Conservation (phyloP, 2,113 vertebrate species). For the Rynchops niger region DNA sequence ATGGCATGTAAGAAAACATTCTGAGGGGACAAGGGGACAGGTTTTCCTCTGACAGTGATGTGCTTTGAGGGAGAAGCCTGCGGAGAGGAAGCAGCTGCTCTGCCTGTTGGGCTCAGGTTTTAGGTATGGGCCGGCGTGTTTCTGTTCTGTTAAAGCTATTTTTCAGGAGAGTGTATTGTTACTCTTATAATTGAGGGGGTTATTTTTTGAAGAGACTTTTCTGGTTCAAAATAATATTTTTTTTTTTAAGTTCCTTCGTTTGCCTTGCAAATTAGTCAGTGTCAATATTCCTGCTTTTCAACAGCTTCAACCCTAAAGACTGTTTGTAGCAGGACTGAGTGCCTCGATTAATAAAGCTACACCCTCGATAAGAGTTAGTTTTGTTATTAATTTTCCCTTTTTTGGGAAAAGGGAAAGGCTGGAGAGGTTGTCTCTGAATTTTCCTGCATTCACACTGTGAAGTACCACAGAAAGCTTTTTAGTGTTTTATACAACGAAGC, state of each 20-base stretch:
- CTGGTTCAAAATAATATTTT: background rate
- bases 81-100: background rate
- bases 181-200: background rate
- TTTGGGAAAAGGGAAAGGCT: background rate
- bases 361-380: background rate
- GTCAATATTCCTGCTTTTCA: background rate
- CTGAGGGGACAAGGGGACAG: background rate
- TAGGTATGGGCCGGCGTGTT: rapidly evolving
- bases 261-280: background rate
- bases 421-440: background rate
- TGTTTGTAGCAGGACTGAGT: background rate
- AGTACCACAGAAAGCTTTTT: background rate
- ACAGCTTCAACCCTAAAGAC: background rate
- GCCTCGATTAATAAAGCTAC: background rate
- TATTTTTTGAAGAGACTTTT: background rate
- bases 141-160: background rate
- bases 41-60: background rate
- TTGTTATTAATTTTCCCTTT: background rate
- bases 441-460: rapidly evolving
- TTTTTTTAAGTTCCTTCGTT: background rate
- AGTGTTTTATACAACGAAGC: background rate
- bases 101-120: background rate
- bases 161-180: background rate
- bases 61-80: background rate
- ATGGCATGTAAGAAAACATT: background rate